Evolutionary conservation across 23 tunicate genomes (phyloP).

Genomic region (Aplidium turbinatum): DNA sequence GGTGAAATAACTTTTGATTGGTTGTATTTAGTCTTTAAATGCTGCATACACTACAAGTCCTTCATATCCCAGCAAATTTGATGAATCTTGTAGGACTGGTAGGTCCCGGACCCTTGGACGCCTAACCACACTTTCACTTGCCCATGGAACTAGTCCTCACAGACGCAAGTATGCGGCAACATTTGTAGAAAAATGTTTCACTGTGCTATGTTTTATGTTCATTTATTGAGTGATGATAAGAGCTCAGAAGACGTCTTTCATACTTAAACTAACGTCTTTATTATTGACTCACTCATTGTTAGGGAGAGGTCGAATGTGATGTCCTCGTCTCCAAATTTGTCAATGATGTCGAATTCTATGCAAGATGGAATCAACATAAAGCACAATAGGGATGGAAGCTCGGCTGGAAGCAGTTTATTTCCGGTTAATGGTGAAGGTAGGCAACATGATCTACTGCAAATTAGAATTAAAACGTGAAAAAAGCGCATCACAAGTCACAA

Average conservation of each 20-base stretch:
- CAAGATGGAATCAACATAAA: neutral
- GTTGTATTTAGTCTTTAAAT: conserved; percentile 53
- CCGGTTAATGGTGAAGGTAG: conserved; percentile 28
- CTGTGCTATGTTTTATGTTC: too few species aligned
- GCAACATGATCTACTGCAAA: neutral
- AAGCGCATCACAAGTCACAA: too few species aligned
- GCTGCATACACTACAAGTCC: conserved; percentile 73
- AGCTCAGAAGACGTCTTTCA: too few species aligned
- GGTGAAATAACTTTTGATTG: too few species aligned
- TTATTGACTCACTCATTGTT: neutral
- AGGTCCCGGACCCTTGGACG: conserved; percentile 55
- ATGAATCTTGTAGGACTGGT: conserved; percentile 18
- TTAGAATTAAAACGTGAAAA: too few species aligned
- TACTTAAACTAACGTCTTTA: neutral
- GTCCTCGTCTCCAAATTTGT: conserved; percentile 33
- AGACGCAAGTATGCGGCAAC: conserved; percentile 6
- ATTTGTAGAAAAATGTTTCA: too few species aligned
- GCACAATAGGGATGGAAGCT: neutral
- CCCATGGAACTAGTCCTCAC: conserved; percentile 32
- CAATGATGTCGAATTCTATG: conserved; percentile 16
- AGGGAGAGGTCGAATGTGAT: conserved; percentile 12
- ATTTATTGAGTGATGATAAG: too few species aligned
- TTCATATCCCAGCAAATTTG: conserved; percentile 14
- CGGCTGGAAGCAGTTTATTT: conserved; percentile 2
- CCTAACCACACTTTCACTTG: conserved; percentile 24